These are phyloP conservation scores for Lycaon pictus DNA, from an alignment of 2,113 vertebrate species.

Conservation along the genomic window DNA sequence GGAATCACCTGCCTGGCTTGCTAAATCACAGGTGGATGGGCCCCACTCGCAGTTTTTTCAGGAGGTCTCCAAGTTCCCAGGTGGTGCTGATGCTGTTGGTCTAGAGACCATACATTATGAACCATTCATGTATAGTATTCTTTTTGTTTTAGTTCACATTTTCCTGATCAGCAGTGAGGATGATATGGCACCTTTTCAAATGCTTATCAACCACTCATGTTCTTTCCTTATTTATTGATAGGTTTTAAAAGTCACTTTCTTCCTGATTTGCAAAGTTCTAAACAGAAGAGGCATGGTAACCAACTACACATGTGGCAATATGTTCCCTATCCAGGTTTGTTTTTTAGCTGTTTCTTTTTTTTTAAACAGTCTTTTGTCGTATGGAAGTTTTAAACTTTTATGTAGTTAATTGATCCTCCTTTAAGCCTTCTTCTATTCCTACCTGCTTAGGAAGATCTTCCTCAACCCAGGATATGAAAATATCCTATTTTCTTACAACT, in stretches of 20 bases:
- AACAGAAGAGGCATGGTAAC: background rate
- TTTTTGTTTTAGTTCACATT: background rate
- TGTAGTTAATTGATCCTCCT: background rate
- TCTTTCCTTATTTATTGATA: background rate
- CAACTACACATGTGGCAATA: background rate
- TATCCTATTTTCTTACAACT: background rate
- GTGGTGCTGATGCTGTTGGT: background rate
- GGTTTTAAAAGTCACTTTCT: background rate
- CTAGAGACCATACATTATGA: background rate
- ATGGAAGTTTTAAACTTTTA: background rate
- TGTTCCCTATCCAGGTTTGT: background rate
- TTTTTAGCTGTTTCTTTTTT: background rate
- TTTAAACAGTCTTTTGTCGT: background rate
- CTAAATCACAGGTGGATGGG: too few relatives aligned
- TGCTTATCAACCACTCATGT: background rate
- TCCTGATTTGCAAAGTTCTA: background rate
- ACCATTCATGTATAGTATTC: too few relatives aligned
- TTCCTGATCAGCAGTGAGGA: background rate
- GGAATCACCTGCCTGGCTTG: background rate
- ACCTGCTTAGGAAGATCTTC: background rate
- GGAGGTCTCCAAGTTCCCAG: background rate
- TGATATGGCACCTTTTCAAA: background rate
- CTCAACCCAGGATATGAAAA: background rate
- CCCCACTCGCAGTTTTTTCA: background rate
- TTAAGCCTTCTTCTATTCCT: background rate